Evolutionary conservation across 2,797 vertebrate genomes (phyloP).

Genomic region (Hippopotamyrus pictus): DNA sequence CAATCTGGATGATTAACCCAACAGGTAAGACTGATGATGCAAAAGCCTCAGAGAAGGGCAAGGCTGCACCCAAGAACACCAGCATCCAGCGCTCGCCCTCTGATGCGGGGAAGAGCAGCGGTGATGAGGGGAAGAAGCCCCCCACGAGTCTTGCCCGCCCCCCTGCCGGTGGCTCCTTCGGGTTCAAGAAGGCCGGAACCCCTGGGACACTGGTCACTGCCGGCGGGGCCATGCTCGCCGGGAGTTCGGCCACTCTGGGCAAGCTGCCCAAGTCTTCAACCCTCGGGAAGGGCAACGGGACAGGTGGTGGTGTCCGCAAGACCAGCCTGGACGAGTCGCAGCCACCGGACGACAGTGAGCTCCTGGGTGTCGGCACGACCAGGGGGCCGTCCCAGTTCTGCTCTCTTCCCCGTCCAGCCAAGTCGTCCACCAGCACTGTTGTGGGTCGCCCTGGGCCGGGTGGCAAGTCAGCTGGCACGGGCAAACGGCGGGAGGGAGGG

Average conservation of each 20-base stretch:
- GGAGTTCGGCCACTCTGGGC: slow-evolving; percentile 76
- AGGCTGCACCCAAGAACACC: slow-evolving; percentile 51
- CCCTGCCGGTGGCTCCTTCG: slow-evolving; percentile 66
- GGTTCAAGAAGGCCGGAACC: slow-evolving; percentile 75
- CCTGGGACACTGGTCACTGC: slow-evolving; percentile 68
- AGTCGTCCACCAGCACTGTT: slow-evolving; percentile 62
- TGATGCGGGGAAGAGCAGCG: slow-evolving; percentile 69
- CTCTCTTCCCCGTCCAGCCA: slow-evolving; percentile 78
- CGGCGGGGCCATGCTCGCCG: slow-evolving; percentile 70
- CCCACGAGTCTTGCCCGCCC: slow-evolving; percentile 56
- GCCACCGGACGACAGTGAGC: slow-evolving; percentile 77
- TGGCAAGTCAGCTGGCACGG: slow-evolving; percentile 65
- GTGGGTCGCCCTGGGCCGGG: slow-evolving; percentile 56
- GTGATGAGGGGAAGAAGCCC: slow-evolving; percentile 76
- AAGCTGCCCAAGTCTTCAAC: slow-evolving; percentile 83
- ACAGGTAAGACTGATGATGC: slow-evolving; percentile 81
- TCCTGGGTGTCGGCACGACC: slow-evolving; percentile 63
- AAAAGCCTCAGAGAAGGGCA: slow-evolving; percentile 80
- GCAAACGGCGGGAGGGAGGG: slow-evolving; percentile 65
- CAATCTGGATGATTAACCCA: not conserved
- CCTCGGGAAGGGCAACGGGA: slow-evolving; percentile 71
- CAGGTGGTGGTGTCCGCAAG: slow-evolving; percentile 71
- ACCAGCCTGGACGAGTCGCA: slow-evolving; percentile 90
- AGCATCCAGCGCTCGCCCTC: slow-evolving; percentile 72
- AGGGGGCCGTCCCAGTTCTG: slow-evolving; percentile 65